Percentiles rank a stretch among this genome's conserved stretches.
Conservation (phyloP, 2,113 vertebrate genomes). For the Chaetorhynchus papuensis region DNA sequence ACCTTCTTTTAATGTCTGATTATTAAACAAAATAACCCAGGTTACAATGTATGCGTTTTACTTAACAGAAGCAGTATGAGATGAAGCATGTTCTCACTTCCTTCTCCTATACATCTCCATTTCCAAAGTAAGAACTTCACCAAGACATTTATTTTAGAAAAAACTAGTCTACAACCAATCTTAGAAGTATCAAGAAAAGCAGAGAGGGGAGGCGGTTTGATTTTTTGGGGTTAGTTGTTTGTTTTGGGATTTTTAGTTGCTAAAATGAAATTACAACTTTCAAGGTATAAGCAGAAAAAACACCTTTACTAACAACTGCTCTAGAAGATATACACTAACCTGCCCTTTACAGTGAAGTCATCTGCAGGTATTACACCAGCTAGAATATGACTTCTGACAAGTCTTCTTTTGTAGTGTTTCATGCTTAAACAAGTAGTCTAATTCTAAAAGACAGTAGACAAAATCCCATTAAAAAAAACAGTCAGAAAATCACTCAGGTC, state of each 20-base stretch:
- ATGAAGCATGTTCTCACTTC: background rate
- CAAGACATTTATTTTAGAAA: background rate
- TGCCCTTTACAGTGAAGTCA: background rate
- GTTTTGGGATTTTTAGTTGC: background rate
- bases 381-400: background rate
- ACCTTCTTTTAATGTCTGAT: background rate
- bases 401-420: background rate
- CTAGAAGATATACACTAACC: background rate
- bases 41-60: background rate
- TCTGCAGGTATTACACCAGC: background rate
- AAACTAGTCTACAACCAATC: background rate
- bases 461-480: background rate
- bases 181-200: background rate
- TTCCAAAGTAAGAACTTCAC: background rate
- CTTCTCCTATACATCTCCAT: background rate
- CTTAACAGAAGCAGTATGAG: background rate
- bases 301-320: background rate
- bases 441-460: background rate
- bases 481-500: background rate
- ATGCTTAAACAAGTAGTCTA: background rate
- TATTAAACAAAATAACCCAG: background rate
- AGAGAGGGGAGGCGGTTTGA: accelerated
- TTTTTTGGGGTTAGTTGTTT: background rate
- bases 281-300: background rate
- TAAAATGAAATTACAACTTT: background rate